phyloP scores from a whole-genome alignment of 2,113 vertebrate genomes.

The Grantiella picta region DNA sequence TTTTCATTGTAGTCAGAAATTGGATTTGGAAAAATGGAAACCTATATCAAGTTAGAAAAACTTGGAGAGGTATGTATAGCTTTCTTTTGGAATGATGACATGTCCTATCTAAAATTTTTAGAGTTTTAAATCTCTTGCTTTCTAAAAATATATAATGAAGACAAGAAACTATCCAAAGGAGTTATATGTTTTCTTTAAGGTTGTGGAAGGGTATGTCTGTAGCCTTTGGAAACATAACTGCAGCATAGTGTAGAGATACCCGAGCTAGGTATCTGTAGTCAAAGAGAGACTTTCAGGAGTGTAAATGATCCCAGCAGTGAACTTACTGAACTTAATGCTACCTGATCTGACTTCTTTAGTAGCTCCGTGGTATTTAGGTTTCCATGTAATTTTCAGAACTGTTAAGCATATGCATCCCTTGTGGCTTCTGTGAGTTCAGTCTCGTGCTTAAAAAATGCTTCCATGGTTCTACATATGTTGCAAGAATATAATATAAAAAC shows the following conservation, averaged over 20 bases:
- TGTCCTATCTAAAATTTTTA: not conserved
- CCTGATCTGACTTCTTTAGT: not conserved
- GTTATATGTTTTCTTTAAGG: not conserved
- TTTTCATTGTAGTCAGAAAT: constrained; percentile 88
- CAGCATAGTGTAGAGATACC: not conserved
- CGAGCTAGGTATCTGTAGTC: not conserved
- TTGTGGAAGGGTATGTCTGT: not conserved
- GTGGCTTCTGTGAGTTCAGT: not conserved
- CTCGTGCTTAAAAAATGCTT: not conserved
- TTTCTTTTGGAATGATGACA: not conserved
- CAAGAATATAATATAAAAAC: not conserved
- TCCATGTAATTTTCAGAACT: not conserved
- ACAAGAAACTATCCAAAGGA: not conserved
- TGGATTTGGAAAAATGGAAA: constrained; percentile 97
- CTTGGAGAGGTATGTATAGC: constrained; percentile 87
- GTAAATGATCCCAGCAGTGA: not conserved
- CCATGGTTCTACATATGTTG: not conserved
- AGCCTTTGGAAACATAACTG: not conserved
- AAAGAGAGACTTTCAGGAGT: not conserved
- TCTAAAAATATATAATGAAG: not conserved
- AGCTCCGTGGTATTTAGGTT: not conserved
- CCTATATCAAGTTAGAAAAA: constrained; percentile 96
- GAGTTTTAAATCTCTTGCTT: not conserved
- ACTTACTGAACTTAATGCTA: not conserved
- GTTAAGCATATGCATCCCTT: not conserved